A percentile compares a stretch with the other conserved stretches of the same genome.
Evolutionary conservation across 2,888 invertebrate genomes (phyloP).

Genomic region (Acanthosepion esculentum): DNA sequence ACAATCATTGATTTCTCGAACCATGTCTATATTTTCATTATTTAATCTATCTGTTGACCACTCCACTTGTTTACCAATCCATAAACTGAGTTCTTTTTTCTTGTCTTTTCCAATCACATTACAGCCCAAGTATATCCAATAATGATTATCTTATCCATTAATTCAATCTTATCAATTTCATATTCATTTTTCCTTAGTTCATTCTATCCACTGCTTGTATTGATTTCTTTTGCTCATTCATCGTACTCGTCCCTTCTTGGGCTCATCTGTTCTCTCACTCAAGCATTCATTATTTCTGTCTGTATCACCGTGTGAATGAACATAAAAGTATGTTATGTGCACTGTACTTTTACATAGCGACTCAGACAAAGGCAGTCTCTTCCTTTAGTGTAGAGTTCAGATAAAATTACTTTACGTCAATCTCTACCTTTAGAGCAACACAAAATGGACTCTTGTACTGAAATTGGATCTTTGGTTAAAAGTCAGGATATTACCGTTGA

Average conservation of each 20-base stretch:
- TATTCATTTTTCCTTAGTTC: not conserved
- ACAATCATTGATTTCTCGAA: too few species aligned
- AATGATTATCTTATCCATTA: not conserved
- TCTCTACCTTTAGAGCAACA: not conserved
- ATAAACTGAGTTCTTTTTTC: not conserved
- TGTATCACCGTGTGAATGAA: conserved; percentile 33
- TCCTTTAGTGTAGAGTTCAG: not conserved
- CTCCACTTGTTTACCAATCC: not conserved
- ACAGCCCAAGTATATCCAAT: not conserved
- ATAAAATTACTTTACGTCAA: conserved; percentile 2
- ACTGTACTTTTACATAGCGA: not conserved
- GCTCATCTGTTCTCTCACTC: not conserved
- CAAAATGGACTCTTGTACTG: not conserved
- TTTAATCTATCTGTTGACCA: not conserved
- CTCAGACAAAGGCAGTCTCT: not conserved
- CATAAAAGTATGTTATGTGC: not conserved
- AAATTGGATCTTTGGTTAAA: not conserved
- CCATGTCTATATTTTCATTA: too few species aligned
- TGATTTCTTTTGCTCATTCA: not conserved
- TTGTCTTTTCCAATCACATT: not conserved
- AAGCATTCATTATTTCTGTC: not conserved
- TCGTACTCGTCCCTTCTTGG: not conserved
- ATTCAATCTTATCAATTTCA: conserved; percentile 33
- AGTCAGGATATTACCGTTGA: too few species aligned
- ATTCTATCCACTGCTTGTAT: not conserved